Evolutionary conservation across 2,888 invertebrate species (phyloP), one percentile per base, ranked within the genome.

Genomic region (Calameuta idolon): DNA sequence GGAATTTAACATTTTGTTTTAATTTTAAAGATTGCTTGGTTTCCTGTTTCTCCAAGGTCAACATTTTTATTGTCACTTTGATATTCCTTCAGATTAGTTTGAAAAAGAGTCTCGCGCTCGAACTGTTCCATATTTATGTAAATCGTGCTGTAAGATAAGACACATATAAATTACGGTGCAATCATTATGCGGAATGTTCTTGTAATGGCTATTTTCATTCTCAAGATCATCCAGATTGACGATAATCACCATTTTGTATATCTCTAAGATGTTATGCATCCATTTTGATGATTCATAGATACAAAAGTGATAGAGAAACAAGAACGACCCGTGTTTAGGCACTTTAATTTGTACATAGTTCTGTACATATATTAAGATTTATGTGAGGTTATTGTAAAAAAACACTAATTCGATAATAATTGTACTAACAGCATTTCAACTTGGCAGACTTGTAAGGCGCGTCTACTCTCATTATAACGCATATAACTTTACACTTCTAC

Each of bases 331-430:
- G 55, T 23, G 1, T 55, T 55, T 55, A 55, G 23, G 15, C 55
- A 71, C 71, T 77, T 80, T 79, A 80, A 82, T 85, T 85, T 89
- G 87, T 87, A 88, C 82, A 88, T 87, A 88, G 79, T 76, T 86
- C 86, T 87, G 86, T 85, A 86, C 69, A 87, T 87, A 87, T 80
- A 79, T 80, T 80, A 81, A 83, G 77, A 85, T 84, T 86, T 81
- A 81, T 73, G 75, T 71, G 34, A 34, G 71, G 71, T 83, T 84
- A 86, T 80, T 84, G 85, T 85, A 82, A 85, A 55, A 55, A 84
- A 85, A 87, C 84, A 87, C 81, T 82, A 83, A 82, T 84, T 83
- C 76, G 77, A 79, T 79, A 81, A 85, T 81, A 80, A 83, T 79
- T 74, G 81, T 77, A 80, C 82, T 83, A 82, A 71, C 34, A 31